A percentile compares a stretch with the other conserved stretches of the same genome.
phyloP scores from a whole-genome alignment of 2,797 vertebrate species.

The Sebastes miniatus region DNA sequence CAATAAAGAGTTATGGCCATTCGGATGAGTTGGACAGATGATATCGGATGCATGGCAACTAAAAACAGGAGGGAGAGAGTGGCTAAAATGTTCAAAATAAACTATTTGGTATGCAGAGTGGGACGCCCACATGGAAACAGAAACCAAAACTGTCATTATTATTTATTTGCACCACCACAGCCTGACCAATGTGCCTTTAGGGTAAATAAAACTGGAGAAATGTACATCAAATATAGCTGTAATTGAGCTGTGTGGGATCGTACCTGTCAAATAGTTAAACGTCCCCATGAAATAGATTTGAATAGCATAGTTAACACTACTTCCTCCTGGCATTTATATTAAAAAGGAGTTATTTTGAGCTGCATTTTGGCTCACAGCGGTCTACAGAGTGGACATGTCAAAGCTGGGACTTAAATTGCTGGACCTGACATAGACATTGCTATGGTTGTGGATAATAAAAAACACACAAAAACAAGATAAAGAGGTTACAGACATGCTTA shows the following conservation, averaged over 20 bases:
- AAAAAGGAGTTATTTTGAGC: not conserved
- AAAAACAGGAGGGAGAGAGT: not conserved
- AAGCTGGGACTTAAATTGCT: not conserved
- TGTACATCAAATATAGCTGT: not conserved
- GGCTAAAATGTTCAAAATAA: not conserved
- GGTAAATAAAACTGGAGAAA: constrained; percentile 17
- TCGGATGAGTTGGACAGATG: constrained; percentile 19
- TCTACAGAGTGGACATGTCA: not conserved
- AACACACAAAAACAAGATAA: not conserved
- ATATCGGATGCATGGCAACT: constrained; percentile 16
- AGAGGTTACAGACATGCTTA: not conserved
- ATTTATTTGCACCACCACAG: constrained; percentile 13
- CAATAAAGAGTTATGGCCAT: constrained; percentile 21
- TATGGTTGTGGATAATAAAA: not conserved
- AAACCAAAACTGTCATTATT: constrained; percentile 12
- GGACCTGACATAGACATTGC: not conserved
- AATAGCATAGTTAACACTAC: not conserved
- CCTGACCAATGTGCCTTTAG: constrained; percentile 1
- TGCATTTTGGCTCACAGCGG: not conserved
- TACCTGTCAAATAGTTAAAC: not conserved
- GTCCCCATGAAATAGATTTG: constrained; percentile 16
- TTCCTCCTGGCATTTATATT: not conserved
- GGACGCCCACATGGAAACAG: not conserved
- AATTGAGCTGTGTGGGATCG: constrained; percentile 15
- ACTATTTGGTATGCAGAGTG: constrained; percentile 29